A percentile compares a stretch with the other conserved stretches of the same genome.
Evolutionary conservation across 2,113 vertebrate species (phyloP).

Genomic region (Eupsittula cactorum): DNA sequence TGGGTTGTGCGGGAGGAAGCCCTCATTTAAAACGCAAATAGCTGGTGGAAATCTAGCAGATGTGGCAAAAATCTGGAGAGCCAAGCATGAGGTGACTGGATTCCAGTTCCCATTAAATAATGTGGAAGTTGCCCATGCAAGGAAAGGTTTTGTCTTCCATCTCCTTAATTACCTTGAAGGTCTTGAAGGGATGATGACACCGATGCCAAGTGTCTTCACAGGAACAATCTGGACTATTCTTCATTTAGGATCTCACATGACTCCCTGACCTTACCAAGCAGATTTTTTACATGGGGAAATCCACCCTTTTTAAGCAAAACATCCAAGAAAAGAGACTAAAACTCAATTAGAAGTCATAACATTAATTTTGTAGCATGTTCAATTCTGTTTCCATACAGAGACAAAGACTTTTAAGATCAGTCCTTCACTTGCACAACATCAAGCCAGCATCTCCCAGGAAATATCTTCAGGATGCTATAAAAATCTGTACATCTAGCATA

Average conservation of each 20-base stretch:
- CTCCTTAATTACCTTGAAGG: conserved; percentile 6
- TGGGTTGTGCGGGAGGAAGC: conserved; percentile 63
- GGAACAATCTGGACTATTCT: not conserved
- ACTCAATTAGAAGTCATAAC: not conserved
- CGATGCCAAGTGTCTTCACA: not conserved
- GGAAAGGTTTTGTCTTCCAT: not conserved
- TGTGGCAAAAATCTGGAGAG: conserved; percentile 40
- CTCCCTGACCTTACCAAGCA: not conserved
- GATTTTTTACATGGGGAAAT: not conserved
- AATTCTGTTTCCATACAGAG: not conserved
- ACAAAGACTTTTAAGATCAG: not conserved
- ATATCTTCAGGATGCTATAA: not conserved
- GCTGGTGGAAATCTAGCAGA: conserved; percentile 64
- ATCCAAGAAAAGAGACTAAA: not conserved
- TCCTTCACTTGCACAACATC: not conserved
- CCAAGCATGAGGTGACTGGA: not conserved
- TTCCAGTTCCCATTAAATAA: conserved; percentile 29
- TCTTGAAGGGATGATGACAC: not conserved
- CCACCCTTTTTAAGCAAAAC: not conserved
- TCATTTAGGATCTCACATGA: not conserved
- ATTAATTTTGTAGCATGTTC: not conserved
- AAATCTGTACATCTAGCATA: not conserved
- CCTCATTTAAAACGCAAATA: conserved; percentile 66
- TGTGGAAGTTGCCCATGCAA: not conserved
- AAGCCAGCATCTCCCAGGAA: not conserved